Evolutionary conservation across 1,140 invertebrate genomes (phyloP), one percentile per base, ranked within the genome.

Genomic region (Ceratitis capitata): DNA sequence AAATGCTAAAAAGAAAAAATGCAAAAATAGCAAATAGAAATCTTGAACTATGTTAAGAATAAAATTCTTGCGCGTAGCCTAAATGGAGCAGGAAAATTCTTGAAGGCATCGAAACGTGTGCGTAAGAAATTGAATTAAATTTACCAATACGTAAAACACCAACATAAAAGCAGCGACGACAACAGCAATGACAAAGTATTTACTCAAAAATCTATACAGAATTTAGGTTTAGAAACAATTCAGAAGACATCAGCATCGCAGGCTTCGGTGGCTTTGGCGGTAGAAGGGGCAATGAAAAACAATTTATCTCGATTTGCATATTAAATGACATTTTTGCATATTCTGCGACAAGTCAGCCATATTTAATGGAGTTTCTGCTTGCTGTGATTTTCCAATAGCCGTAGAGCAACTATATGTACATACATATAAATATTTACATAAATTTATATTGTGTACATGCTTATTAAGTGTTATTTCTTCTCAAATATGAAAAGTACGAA

Each of bases 301-400:
- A 45, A 78, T 78, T 78, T 78, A 78, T 78, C 39, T 78, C 69
- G n/a, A 45, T 45, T 42, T 45, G 45, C 69, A 78, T 78, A 78
- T 26, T 39, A 78, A 78, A 78, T 78, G 39, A 10, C 35, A 78
- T 45, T 45, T 78, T 78, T 78, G 39, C 69, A 78, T 78, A 45
- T 78, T 26, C 35, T 47, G 6, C 4, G 29, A 69, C 64, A 69
- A 39, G 5, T 78, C 69, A 78, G 69, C 39, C 69, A 78, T 78
- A 78, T 35, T 69, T 69, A 39, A 69, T 69, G n/a, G 69, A 78
- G 39, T 78, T 78, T 45, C 51, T 45, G n/a, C n/a, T n/a, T n/a
- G n/a, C n/a, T n/a, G n/a, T 78, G n/a, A 78, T 78, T 78, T 78
- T 9, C 39, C 35, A 35, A 35, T 35, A 69, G 61, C 61, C 19